Base-by-base conservation (phyloP, 2,888 invertebrate species). In the Limnephilus rhombicus region DNA sequence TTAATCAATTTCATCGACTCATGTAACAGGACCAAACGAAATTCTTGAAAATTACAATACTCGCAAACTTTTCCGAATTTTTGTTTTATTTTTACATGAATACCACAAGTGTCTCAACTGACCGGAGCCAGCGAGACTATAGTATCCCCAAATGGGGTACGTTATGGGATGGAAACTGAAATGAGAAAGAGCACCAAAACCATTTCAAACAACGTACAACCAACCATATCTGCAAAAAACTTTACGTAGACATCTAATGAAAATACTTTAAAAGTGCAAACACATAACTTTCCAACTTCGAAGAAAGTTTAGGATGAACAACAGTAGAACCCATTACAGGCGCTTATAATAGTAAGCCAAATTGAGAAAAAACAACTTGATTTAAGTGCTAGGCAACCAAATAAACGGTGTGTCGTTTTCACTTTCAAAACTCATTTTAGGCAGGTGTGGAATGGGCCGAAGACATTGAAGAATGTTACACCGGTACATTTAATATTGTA, bases 291-390 rank as follows among this genome's bases (percentile, higher is more conserved):
- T 83, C 83, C 37, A 83, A 83, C 18, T 37, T 24, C 24, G 34
- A n/a, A 83, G 83, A 83, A 83, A 83, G 83, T 83, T 15, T 11
- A 24, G 83, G 37, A 41, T 9, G 83, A 18, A 31, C 34, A 37
- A 83, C 68, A 68, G 24, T n/a, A 24, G 68, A 83, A 83, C 83
- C 83, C 83, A 37, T 83, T 83, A 34, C 37, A 34, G 18, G 37
- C 34, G 83, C 24, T 83, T 37, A 37, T 83, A 37, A 37, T 83
- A 37, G 24, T 83, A 83, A 37, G 34, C 41, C 45, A 45, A 86
- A 29, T 86, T 29, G 86, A 45, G n/a, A 41, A 85, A 85, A 85
- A 85, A 85, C 85, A 24, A 45, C 37, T 85, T 85, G 41, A 53
- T 45, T 45, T 86, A 86, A 49, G 41, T 45, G 86, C 86, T 49